Conservation (phyloP, 2,113 vertebrate genomes). For the Haemorhous mexicanus region DNA sequence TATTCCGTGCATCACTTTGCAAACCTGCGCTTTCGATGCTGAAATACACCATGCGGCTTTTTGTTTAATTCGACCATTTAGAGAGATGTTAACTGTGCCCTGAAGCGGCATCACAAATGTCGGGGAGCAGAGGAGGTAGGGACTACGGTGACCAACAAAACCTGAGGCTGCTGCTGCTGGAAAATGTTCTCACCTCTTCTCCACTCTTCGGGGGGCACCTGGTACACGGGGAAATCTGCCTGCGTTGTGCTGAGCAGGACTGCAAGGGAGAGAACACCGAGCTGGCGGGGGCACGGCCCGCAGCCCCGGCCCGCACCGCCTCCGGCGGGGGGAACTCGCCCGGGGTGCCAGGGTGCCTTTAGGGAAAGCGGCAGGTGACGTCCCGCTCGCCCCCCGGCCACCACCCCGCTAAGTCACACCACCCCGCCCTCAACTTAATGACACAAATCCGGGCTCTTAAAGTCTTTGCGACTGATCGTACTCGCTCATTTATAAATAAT, state of each 20-base stretch:
- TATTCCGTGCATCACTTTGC: not conserved
- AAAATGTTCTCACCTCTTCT: not conserved
- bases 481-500: conserved; percentile 59
- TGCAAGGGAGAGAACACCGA: rapidly evolving
- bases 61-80: not conserved
- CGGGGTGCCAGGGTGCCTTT: not conserved
- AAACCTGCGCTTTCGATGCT: not conserved
- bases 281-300: not conserved
- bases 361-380: not conserved
- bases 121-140: not conserved
- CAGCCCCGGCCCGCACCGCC: not conserved
- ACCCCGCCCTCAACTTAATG: conserved; percentile 10
- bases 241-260: not conserved
- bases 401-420: not conserved
- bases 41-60: not conserved
- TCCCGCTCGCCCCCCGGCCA: not conserved
- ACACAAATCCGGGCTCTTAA: conserved; percentile 59
- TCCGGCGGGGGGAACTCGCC: not conserved
- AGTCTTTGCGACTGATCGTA: conserved; percentile 46
- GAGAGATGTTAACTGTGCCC: not conserved
- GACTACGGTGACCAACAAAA: not conserved
- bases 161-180: not conserved
- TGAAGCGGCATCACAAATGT: not conserved
- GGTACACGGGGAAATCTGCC: not conserved
- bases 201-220: not conserved